Evolutionary conservation across 2,888 invertebrate genomes (phyloP).

Genomic region (Euclidia mi): DNA sequence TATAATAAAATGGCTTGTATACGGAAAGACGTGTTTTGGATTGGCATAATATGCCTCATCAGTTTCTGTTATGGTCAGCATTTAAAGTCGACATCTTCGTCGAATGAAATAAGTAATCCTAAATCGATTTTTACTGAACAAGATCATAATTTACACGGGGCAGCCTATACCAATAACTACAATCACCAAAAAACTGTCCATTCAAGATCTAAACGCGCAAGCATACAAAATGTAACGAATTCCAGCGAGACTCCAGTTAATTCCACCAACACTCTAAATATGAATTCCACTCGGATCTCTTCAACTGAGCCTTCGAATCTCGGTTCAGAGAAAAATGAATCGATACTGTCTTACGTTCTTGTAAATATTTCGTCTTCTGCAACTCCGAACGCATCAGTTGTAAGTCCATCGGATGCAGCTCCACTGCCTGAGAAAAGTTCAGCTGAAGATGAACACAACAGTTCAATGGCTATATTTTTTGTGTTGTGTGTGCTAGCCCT

Average conservation of each 20-base stretch:
- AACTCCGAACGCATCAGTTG: slow-evolving; percentile 78
- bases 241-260: slow-evolving; percentile 75
- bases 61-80: slow-evolving; percentile 48
- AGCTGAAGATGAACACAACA: slow-evolving; percentile 98
- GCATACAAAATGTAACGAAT: slow-evolving; percentile 63
- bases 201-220: slow-evolving; percentile 76
- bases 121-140: slow-evolving; percentile 19
- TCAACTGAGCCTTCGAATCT: slow-evolving; percentile 73
- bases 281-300: slow-evolving; percentile 59
- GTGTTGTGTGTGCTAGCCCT: slow-evolving; percentile 98
- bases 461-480: slow-evolving; percentile 99
- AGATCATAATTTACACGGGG: slow-evolving; percentile 17
- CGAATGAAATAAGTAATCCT: slow-evolving; percentile 23
- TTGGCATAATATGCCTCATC: slow-evolving; percentile 49
- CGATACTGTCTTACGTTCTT: slow-evolving; percentile 71
- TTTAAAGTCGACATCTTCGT: slow-evolving; percentile 23
- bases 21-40: slow-evolving; percentile 58
- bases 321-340: slow-evolving; percentile 76
- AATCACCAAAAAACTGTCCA: slow-evolving; percentile 38
- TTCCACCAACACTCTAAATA: slow-evolving; percentile 51
- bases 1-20: slow-evolving; percentile 35
- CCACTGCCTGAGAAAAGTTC: slow-evolving; percentile 96
- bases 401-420: slow-evolving; percentile 93
- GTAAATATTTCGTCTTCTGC: slow-evolving; percentile 76
- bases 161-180: slow-evolving; percentile 17